Conservation (phyloP, 1,140 invertebrate genomes). For the Procambarus virginalis region DNA sequence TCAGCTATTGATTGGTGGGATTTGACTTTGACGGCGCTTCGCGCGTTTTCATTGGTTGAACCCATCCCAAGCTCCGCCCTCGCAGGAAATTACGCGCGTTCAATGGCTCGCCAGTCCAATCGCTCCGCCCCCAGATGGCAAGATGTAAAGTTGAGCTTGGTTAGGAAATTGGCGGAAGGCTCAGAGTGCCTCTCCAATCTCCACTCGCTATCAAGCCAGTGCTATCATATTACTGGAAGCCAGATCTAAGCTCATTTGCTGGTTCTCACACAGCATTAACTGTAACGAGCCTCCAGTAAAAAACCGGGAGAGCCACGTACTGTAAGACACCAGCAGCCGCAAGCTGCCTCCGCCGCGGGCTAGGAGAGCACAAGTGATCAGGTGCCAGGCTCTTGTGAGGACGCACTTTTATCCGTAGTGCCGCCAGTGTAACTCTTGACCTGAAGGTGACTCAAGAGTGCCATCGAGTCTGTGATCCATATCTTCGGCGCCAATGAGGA, state of each 20-base stretch:
- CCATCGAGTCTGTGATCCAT: constrained; percentile 68
- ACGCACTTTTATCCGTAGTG: constrained; percentile 56
- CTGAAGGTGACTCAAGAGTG: constrained; percentile 68
- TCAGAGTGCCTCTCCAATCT: constrained; percentile 69
- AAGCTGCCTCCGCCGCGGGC: constrained; percentile 52
- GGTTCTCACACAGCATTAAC: constrained; percentile 58
- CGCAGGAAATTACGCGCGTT: constrained; percentile 32
- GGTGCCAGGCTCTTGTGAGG: constrained; percentile 59
- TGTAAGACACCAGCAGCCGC: constrained; percentile 43
- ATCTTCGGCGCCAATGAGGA: constrained; percentile 65
- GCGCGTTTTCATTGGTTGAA: constrained; percentile 51
- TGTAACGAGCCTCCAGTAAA: constrained; percentile 64
- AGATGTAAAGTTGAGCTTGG: constrained; percentile 70
- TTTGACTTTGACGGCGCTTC: constrained; percentile 66
- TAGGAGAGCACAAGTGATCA: constrained; percentile 54
- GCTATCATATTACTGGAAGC: constrained; percentile 70
- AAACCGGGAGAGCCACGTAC: constrained; percentile 43
- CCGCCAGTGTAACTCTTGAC: constrained; percentile 69
- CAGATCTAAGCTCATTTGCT: constrained; percentile 70
- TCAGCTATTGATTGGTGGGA: constrained; percentile 70
- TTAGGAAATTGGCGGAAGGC: constrained; percentile 70
- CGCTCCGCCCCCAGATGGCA: constrained; percentile 60
- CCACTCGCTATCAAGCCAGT: constrained; percentile 69
- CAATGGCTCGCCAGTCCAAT: constrained; percentile 41
- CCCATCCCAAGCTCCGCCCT: constrained; percentile 39